These are phyloP conservation scores for Epinephelus fuscoguttatus DNA, from an alignment of 2,113 vertebrate genomes.

Conservation along the genomic window DNA sequence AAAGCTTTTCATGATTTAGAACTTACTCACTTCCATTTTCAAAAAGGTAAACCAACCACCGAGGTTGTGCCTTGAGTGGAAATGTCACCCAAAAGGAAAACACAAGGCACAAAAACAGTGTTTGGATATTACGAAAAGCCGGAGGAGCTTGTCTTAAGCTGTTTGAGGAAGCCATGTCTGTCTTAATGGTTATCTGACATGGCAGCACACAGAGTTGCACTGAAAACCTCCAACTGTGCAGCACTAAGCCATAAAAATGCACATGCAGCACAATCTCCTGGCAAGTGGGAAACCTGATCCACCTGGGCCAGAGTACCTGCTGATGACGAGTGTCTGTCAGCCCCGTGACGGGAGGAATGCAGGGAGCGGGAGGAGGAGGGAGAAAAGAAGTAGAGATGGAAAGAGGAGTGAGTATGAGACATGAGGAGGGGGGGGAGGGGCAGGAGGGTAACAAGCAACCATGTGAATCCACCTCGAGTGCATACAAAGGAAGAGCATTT, in stretches of 20 bases:
- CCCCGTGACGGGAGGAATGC: slow-evolving; percentile 74
- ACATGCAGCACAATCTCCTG: slow-evolving; percentile 72
- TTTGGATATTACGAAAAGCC: slow-evolving; percentile 24
- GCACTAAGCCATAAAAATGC: slow-evolving; percentile 75
- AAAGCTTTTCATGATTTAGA: neutral
- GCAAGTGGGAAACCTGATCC: slow-evolving; percentile 78
- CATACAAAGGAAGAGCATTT: slow-evolving; percentile 39
- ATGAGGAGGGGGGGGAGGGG: neutral
- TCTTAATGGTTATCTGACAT: slow-evolving; percentile 67
- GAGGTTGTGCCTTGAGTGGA: slow-evolving; percentile 11
- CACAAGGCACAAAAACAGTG: neutral
- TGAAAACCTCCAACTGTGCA: slow-evolving; percentile 70
- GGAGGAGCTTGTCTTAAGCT: slow-evolving; percentile 46
- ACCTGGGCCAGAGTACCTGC: slow-evolving; percentile 77
- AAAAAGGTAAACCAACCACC: neutral
- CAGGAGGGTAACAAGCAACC: slow-evolving; percentile 21
- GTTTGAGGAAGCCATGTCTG: slow-evolving; percentile 45
- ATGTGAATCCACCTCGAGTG: slow-evolving; percentile 56
- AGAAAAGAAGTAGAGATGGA: slow-evolving; percentile 28
- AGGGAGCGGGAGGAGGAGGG: slow-evolving; percentile 32
- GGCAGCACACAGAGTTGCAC: slow-evolving; percentile 53
- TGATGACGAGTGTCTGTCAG: slow-evolving; percentile 83
- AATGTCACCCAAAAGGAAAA: slow-evolving; percentile 23
- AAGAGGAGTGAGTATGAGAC: slow-evolving; percentile 14
- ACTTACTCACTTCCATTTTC: neutral